Conservation (phyloP, 2,113 vertebrate genomes). For the Spea bombifrons region DNA sequence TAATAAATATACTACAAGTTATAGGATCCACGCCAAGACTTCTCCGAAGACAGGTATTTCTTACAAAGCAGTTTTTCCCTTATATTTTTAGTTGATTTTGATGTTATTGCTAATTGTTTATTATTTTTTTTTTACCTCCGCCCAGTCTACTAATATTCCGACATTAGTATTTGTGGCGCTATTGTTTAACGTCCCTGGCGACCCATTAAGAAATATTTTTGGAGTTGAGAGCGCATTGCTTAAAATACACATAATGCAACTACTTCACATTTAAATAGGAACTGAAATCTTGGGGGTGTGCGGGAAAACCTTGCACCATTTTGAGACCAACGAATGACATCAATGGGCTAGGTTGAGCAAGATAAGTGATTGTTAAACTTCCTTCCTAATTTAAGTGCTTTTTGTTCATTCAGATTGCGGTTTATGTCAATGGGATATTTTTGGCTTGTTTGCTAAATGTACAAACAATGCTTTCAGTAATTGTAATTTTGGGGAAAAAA, state of each 20-base stretch:
- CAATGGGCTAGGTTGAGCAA: conserved; percentile 34
- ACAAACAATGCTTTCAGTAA: conserved; percentile 9
- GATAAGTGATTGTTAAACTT: conserved; percentile 40
- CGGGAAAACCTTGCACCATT: conserved; percentile 24
- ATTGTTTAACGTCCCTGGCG: conserved; percentile 13
- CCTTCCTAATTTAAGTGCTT: conserved; percentile 36
- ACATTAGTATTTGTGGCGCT: neutral
- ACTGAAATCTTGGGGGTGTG: neutral
- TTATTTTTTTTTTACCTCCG: neutral
- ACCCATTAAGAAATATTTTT: conserved; percentile 41
- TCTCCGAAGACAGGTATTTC: too few relatives aligned
- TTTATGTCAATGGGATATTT: conserved; percentile 33
- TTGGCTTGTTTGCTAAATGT: conserved; percentile 5
- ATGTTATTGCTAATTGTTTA: neutral
- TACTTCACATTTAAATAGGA: conserved; percentile 21
- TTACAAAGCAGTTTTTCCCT: too few relatives aligned
- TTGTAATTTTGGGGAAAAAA: neutral
- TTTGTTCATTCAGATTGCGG: conserved; percentile 1
- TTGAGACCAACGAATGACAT: conserved; percentile 34
- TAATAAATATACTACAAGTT: too few relatives aligned
- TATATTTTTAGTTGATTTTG: neutral
- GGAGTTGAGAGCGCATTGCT: conserved; percentile 20
- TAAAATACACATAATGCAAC: conserved; percentile 35
- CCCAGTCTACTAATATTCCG: neutral
- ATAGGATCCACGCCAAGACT: too few relatives aligned